Evolutionary conservation across 1,140 invertebrate species (phyloP), one percentile per base, ranked within the genome.

Genomic region (Calosoma granatense): DNA sequence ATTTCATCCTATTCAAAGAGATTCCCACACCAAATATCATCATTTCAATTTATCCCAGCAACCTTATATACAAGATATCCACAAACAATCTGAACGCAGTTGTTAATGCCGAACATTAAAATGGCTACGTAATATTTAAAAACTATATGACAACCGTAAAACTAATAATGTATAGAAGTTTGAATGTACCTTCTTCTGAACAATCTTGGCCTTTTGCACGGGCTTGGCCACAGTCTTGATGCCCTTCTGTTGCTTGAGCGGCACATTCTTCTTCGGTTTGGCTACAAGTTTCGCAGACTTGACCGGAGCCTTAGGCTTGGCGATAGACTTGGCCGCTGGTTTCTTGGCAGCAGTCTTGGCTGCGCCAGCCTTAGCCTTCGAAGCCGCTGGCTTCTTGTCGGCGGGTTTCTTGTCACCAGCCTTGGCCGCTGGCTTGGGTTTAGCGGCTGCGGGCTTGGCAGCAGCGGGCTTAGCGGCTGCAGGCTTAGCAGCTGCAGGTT

Each of bases 101-200:
- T 56, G 39, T 60, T 20, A 51, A 59, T 57, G 59, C 47, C 47
- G 51, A 53, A 36, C 30, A 36, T 14, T 20, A 52, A 51, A 30
- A 52, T 58, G 30, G 17, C 14, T 41, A 53, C 55, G 47, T 52
- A 60, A 36, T 2, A 56, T 14, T 20, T 20, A 9, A 56, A n/a
- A 54, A 2, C 54, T 57, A 56, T 22, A 47, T 51, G 56, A 55
- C 30, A 51, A 26, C 17, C 41, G 22, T 22, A n/a, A n/a, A n/a
- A n/a, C n/a, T n/a, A n/a, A 57, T 51, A 19, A 39, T 53, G 52
- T 54, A 39, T 23, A 54, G 20, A 47, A 22, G 54, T 22, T 2
- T 20, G 20, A 41, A 41, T 52, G 15, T 19, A 62, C 90, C 83
- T 92, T 92, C 63, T 85, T 86, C 71, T 90, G 87, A 19, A 83